Evolutionary conservation across 1,140 invertebrate genomes (phyloP), one percentile per base, ranked within the genome.

Genomic region (Heliothis subflexa): DNA sequence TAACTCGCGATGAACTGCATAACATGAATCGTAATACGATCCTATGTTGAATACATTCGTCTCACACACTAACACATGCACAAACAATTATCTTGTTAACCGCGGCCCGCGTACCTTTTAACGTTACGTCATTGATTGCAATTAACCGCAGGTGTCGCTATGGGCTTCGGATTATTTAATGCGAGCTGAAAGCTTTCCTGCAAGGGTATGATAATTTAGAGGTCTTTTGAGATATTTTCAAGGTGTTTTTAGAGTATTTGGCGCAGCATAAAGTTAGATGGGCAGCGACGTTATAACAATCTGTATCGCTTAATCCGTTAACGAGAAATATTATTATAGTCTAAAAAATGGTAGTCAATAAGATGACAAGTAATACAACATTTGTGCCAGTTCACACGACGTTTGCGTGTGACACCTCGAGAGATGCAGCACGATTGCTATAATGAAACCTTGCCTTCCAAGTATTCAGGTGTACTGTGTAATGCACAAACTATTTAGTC

Each of bases 1-100:
- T 78, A 78, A 78, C 59, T 57, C 40, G 77, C 68, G 77, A 72
- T 72, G 59, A 75, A 75, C 57, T 75, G 73, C 73, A 62, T 75
- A 64, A 75, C 49, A 75, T 75, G 59, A 75, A 75, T 75, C 45
- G 73, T 75, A 76, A 76, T 70, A 61, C 49, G 54, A 80, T 59
- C 73, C 78, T 52, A 59, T 70, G 70, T 54, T 71, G 55, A 70
- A 71, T 80, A 68, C 73, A 62, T 80, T 70, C 40, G 21, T 66
- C 71, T 57, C 55, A 18, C 33, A 40, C 55, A 70, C 55, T 13
- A 55, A 59, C 72, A 74, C 68, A 71, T 49, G 61, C 45, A 47
- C 73, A 33, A 9, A 2, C 57, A 62, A 62, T 47, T 62, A 64
- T 75, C 66, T 70, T 28, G 57, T 75, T 47, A 47, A 75, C 73